phyloP scores from a whole-genome alignment of 1,140 invertebrate species.

The Prorops nasuta region DNA sequence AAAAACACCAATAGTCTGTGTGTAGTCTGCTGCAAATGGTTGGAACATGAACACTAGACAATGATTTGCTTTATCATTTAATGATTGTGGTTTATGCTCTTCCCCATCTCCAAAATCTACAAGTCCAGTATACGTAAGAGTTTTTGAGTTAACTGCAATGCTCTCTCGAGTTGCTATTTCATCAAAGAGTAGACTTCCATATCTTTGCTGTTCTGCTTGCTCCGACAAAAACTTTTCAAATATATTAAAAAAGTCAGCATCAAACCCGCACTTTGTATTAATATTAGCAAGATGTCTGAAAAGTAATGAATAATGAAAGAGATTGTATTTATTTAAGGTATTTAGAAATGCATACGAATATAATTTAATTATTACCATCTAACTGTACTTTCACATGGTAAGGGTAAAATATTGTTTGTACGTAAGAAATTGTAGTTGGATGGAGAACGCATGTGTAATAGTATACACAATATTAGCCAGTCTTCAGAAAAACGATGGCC shows the following conservation, averaged over 20 bases:
- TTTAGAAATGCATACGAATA: constrained; percentile 5
- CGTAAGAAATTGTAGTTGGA: constrained; percentile 14
- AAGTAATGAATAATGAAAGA: not conserved
- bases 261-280: constrained; percentile 7
- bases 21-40: constrained; percentile 9
- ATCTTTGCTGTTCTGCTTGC: constrained; percentile 9
- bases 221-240: constrained; percentile 9
- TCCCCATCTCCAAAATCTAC: constrained; percentile 16
- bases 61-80: constrained; percentile 15
- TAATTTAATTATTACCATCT: constrained; percentile 13
- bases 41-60: constrained; percentile 19
- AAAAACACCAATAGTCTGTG: constrained; percentile 19
- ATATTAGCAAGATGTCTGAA: constrained; percentile 10
- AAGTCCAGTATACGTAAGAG: constrained; percentile 13
- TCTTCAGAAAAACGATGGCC: constrained; percentile 21
- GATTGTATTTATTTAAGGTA: constrained; percentile 1
- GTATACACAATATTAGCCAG: constrained; percentile 21
- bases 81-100: not conserved
- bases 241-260: constrained; percentile 10
- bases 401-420: constrained; percentile 19
- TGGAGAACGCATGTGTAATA: constrained; percentile 24
- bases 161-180: constrained; percentile 17
- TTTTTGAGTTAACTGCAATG: constrained; percentile 12
- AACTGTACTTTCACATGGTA: constrained; percentile 19
- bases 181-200: constrained; percentile 16